Evolutionary conservation across 2,113 vertebrate species (phyloP), one percentile per base, ranked within the genome.

Genomic region (Otolemur garnettii): DNA sequence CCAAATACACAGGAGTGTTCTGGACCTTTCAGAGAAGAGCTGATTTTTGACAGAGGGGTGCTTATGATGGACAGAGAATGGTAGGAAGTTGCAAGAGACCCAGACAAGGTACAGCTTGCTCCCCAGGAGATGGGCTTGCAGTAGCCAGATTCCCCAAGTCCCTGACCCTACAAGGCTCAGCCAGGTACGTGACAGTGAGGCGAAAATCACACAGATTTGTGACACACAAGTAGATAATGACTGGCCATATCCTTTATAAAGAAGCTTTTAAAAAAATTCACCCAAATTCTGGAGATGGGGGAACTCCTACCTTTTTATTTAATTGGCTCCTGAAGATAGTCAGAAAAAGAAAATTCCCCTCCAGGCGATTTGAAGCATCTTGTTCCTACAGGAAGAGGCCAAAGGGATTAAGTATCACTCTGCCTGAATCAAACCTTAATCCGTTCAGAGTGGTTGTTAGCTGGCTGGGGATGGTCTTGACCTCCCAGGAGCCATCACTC

Each of bases 391-490:
- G 30, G 78, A 93, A 94, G 74, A 64, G 38, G 28, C 10, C 82
- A 74, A 2, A 35, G 59, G 60, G 53, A 94, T 64, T 78, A 82
- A 90, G 19, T 30, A 22, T 53, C 11, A 9, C 11, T 87, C 66
- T 77, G 35, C 80, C 68, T 90, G 24, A 19, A 74, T 85, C 14
- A 93, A 90, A 72, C 55, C 66, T 21, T 86, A 91, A 72, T 84
- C n/a, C 55, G 86, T 87, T 82, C 45, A 64, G 87, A 87, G 60
- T 62, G 21, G 35, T 60, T 59, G 35, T n/a, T 90, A 69, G 60
- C 15, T 79, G 33, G 1, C 57, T 59, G 10, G 21, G 21, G 21
- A 33, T 68, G 19, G 66, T 75, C 62, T 93, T 86, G 86, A n/a
- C 30, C 62, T 72, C 60, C n/a, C 33, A 8, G 45, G 14, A 57